Base-by-base conservation (phyloP, 2,797 vertebrate species). In the Poecile montanus region DNA sequence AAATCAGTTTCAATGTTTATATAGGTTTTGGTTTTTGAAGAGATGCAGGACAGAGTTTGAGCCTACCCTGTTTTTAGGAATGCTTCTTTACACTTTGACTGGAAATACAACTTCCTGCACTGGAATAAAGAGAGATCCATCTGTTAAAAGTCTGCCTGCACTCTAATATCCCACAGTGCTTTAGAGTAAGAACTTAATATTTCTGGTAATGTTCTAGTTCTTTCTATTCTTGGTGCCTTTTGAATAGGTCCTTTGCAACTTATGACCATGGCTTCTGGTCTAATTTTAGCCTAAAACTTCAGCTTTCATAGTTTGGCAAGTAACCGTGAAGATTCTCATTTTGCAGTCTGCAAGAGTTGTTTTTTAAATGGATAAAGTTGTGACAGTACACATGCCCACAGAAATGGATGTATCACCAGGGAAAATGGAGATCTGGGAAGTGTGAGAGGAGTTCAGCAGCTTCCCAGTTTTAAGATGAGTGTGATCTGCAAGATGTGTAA, bases 341-440 rank as follows among this genome's bases (percentile, higher is more conserved):
- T 89, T 89, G 67, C 65, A 83, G 65, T 74, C 85, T 80, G 72
- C 36, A 88, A 89, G 81, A 68, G 78, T n/a, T 91, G 83, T 66
- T 62, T 20, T 92, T 87, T 45, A 54, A 87, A 65, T 85, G 67
- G 87, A 32, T 83, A 54, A 84, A 88, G 60, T 76, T 66, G 45
- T 88, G 89, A 66, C 72, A 89, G 78, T 75, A 67, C 36, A 56
- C 60, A 42, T 91, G 70, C 47, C 81, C 63, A 62, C 72, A 72
- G 75, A 25, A 92, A 75, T 70, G 47, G 80, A 54, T 61, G 7
- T 78, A 57, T 84, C 58, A 25, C 70, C 74, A 54, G 81, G 63
- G 84, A 75, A 84, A 61, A 57, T 2, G 16, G 70, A 57, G 54
- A 34, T 84, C 6, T 84, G 77, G 74, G 80, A 86, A 27, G 54